phyloP scores from a whole-genome alignment of 2,888 invertebrate genomes.

The Muscina levida region DNA sequence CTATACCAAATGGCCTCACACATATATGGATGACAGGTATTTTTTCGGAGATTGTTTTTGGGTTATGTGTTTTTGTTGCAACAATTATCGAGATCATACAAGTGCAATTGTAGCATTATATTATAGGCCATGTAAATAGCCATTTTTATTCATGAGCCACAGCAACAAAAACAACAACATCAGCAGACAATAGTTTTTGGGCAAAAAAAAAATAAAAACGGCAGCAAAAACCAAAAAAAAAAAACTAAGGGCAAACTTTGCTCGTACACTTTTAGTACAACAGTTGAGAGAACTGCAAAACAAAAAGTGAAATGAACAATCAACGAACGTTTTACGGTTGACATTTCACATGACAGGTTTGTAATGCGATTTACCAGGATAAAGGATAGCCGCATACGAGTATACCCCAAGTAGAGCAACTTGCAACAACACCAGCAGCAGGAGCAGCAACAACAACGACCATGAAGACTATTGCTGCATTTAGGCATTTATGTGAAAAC shows the following conservation, averaged over 20 bases:
- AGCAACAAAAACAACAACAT: constrained; percentile 17
- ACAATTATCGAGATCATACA: constrained; percentile 43
- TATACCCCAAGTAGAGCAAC: constrained; percentile 17
- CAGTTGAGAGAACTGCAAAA: background rate
- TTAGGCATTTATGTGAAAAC: constrained; percentile 21
- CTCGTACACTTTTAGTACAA: background rate
- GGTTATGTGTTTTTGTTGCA: constrained; percentile 16
- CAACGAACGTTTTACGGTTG: constrained; percentile 76
- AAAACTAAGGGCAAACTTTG: background rate
- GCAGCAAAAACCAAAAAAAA: background rate
- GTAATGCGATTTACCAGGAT: constrained; percentile 77
- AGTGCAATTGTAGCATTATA: constrained; percentile 21
- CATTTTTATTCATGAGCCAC: constrained; percentile 24
- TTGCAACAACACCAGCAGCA: constrained; percentile 14
- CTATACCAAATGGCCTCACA: constrained; percentile 12
- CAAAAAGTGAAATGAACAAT: constrained; percentile 76
- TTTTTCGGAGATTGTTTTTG: constrained; percentile 17
- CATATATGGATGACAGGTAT: constrained; percentile 26
- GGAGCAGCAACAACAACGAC: constrained; percentile 13
- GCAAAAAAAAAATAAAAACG: constrained; percentile 22
- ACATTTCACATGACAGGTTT: constrained; percentile 77
- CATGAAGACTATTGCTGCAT: constrained; percentile 4
- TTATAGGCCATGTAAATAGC: constrained; percentile 42
- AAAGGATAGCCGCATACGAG: constrained; percentile 72
- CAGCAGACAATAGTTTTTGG: background rate